Conservation (phyloP, 2,113 vertebrate genomes). For the Drymodes brunneopygia region DNA sequence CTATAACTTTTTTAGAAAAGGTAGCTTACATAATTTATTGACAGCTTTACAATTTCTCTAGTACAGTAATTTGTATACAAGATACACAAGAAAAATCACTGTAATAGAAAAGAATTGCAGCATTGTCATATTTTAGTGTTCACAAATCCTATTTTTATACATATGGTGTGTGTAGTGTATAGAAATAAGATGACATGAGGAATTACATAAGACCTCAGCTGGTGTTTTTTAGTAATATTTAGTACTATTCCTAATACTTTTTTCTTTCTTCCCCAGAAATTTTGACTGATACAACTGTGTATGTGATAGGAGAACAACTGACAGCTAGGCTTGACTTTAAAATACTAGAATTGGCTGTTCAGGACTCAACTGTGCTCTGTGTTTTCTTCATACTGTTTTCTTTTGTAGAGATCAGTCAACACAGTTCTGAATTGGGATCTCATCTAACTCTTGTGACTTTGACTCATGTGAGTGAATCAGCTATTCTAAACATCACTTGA, state of each 20-base stretch:
- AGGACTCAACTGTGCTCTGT: neutral
- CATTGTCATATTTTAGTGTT: neutral
- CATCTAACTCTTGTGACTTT: neutral
- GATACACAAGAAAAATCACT: neutral
- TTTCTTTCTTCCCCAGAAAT: neutral
- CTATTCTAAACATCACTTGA: neutral
- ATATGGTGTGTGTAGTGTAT: neutral
- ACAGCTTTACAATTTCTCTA: neutral
- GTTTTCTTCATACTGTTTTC: neutral
- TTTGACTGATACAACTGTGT: neutral
- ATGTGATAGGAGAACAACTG: neutral
- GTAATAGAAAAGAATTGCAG: neutral
- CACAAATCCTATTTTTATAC: neutral
- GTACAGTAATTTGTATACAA: neutral
- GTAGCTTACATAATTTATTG: neutral
- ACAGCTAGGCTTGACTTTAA: neutral
- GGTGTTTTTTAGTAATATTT: neutral
- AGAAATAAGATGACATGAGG: neutral
- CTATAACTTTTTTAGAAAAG: neutral
- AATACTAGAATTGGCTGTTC: neutral
- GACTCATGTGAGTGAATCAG: neutral
- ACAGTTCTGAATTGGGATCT: neutral
- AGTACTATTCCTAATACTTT: neutral
- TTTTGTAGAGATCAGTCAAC: neutral
- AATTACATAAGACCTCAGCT: neutral